phyloP scores from a whole-genome alignment of 2,113 vertebrate species.

The Himantopus leucocephalus region DNA sequence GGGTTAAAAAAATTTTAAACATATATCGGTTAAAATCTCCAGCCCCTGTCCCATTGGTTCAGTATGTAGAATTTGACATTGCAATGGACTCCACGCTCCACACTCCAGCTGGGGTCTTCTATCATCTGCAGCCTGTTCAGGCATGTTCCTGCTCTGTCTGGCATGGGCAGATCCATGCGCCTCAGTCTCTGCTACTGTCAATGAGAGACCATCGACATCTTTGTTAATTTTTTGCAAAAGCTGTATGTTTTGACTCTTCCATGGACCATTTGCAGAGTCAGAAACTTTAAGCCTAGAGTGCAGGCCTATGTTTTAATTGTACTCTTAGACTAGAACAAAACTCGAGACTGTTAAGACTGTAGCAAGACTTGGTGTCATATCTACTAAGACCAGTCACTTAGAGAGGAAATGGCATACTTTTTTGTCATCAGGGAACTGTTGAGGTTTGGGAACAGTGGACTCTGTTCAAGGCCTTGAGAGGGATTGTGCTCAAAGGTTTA shows the following conservation, averaged over 20 bases:
- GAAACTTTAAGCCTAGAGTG: background rate
- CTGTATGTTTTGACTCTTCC: background rate
- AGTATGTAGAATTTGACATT: background rate
- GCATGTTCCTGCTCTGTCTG: background rate
- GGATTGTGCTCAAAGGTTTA: background rate
- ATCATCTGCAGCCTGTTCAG: background rate
- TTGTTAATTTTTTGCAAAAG: background rate
- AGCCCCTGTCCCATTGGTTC: background rate
- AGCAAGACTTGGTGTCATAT: background rate
- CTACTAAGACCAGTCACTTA: background rate
- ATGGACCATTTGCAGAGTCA: background rate
- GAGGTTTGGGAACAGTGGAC: background rate
- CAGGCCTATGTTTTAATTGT: background rate
- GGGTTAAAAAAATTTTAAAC: background rate
- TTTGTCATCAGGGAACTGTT: background rate
- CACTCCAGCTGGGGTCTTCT: background rate
- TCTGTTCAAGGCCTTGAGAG: background rate
- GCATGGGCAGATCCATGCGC: background rate
- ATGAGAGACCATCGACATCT: background rate
- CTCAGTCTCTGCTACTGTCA: background rate
- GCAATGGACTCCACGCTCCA: no score
- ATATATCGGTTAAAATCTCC: background rate
- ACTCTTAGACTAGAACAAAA: background rate
- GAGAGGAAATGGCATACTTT: background rate
- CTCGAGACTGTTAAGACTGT: background rate